phyloP scores from a whole-genome alignment of 2,888 invertebrate genomes.

The Phania funesta region DNA sequence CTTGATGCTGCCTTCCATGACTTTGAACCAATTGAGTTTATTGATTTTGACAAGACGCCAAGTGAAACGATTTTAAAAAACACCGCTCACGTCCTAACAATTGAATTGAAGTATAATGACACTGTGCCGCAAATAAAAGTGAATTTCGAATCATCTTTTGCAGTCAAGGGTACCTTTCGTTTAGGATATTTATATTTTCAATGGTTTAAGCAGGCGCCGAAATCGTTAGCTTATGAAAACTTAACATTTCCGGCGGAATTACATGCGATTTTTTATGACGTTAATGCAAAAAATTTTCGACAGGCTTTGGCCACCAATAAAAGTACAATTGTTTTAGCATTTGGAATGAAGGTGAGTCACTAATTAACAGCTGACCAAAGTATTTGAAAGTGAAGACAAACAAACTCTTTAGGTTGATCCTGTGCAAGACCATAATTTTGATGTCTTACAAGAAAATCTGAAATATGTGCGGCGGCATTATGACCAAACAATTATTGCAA shows the following conservation, averaged over 20 bases:
- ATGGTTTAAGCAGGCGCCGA: neutral
- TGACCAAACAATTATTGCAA: neutral
- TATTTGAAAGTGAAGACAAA: neutral
- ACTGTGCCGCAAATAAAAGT: neutral
- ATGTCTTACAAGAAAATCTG: neutral
- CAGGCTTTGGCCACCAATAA: neutral
- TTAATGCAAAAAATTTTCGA: neutral
- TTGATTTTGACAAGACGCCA: slow-evolving; percentile 3
- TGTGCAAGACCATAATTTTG: neutral
- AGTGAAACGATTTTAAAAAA: slow-evolving; percentile 6
- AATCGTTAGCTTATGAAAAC: neutral
- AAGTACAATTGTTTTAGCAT: neutral
- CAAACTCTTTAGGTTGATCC: neutral
- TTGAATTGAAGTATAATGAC: neutral
- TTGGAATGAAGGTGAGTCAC: neutral
- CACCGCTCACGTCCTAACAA: neutral
- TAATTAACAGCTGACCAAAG: neutral
- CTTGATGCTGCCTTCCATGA: neutral
- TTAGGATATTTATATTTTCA: slow-evolving; percentile 18
- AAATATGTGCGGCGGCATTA: neutral
- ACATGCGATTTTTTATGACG: neutral
- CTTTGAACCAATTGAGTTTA: neutral
- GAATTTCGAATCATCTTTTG: neutral
- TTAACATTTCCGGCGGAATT: slow-evolving; percentile 8
- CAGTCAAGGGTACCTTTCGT: neutral